Conservation (phyloP, 2,888 invertebrate genomes). For the Phorcus lineatus region DNA sequence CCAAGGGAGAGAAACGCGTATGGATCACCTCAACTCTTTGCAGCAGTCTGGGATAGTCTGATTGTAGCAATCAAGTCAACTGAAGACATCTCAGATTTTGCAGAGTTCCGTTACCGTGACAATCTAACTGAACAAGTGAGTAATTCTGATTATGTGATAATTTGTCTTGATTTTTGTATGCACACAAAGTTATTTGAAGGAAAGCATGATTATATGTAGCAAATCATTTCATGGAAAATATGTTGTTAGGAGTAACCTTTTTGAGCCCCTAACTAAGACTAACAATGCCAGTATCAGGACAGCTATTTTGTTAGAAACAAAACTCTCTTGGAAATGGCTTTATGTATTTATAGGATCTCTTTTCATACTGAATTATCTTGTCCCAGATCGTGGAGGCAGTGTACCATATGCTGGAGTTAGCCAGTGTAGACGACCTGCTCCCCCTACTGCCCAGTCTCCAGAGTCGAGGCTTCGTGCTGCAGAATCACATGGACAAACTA, state of each 20-base stretch:
- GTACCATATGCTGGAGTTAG: conserved; percentile 82
- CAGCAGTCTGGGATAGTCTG: conserved; percentile 83
- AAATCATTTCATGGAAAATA: too few species aligned
- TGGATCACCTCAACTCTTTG: conserved; percentile 79
- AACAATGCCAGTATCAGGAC: too few species aligned
- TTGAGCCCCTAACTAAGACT: too few species aligned
- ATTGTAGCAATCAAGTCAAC: conserved; percentile 86
- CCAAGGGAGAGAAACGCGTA: conserved; percentile 82
- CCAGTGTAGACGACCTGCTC: conserved; percentile 80
- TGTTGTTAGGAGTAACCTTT: too few species aligned
- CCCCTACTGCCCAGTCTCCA: conserved; percentile 47
- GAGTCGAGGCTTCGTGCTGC: conserved; percentile 43
- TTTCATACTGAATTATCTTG: conserved; percentile 11
- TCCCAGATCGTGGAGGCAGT: conserved; percentile 81
- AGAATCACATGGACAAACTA: conserved; percentile 51
- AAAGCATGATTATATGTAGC: too few species aligned
- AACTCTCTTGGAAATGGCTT: too few species aligned
- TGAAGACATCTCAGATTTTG: conserved; percentile 86
- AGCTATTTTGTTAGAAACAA: too few species aligned
- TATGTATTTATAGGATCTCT: background rate
- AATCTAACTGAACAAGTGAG: conserved; percentile 86
- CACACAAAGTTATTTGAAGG: too few species aligned
- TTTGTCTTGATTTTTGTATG: too few species aligned
- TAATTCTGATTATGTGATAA: background rate
- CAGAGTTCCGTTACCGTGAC: conserved; percentile 90